These are phyloP conservation scores for Delia radicum DNA, from an alignment of 1,140 invertebrate species.

Conservation along the genomic window DNA sequence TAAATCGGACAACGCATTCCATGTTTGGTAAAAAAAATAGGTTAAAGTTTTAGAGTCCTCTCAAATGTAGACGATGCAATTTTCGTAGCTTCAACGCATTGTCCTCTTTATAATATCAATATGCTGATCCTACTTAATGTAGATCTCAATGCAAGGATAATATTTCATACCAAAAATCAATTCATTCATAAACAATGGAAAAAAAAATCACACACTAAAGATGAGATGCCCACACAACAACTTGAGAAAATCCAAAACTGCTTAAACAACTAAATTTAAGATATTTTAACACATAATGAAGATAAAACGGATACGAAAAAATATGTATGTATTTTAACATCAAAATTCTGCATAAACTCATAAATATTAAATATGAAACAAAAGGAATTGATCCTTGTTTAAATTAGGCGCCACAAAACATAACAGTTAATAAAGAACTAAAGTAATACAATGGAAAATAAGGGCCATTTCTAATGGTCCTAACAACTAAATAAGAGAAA, in stretches of 20 bases:
- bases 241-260: slow-evolving; percentile 9
- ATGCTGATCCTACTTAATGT: neutral
- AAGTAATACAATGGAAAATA: neutral
- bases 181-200: slow-evolving; percentile 12
- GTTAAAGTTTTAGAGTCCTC: too few relatives aligned
- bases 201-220: neutral
- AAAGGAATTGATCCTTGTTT: neutral
- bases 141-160: neutral
- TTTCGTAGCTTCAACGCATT: neutral
- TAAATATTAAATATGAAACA: slow-evolving; percentile 43
- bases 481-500: too few relatives aligned
- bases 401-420: slow-evolving; percentile 6
- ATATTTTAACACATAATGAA: slow-evolving; percentile 8
- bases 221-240: neutral
- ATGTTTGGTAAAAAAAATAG: too few relatives aligned
- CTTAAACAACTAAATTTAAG: neutral
- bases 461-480: neutral
- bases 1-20: too few relatives aligned
- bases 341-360: slow-evolving; percentile 55
- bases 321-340: too few relatives aligned
- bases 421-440: neutral
- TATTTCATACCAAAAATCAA: neutral
- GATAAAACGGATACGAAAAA: slow-evolving; percentile 25
- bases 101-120: neutral
- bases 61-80: too few relatives aligned